phyloP scores from a whole-genome alignment of 2,113 vertebrate species.

The Neofelis nebulosa region DNA sequence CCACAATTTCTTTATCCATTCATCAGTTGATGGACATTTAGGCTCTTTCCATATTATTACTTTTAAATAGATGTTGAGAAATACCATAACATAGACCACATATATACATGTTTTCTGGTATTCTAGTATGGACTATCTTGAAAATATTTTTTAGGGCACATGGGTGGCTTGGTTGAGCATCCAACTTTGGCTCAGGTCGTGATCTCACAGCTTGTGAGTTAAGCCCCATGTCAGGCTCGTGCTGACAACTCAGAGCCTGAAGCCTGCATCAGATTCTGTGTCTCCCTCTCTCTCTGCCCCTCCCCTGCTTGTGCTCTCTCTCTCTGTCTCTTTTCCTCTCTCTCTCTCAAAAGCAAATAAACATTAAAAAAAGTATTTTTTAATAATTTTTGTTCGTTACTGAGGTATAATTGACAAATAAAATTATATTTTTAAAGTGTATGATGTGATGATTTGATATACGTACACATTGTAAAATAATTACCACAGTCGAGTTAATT shows the following conservation, averaged over 20 bases:
- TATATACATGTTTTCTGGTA: neutral
- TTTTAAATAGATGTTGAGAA: slow-evolving; percentile 47
- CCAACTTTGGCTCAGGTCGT: no score
- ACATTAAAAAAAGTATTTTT: neutral
- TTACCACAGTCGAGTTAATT: neutral
- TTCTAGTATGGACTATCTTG: neutral
- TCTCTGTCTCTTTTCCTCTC: no score
- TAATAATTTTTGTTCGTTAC: neutral
- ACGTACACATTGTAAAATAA: neutral
- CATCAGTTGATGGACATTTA: no score
- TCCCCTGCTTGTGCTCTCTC: no score
- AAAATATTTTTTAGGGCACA: neutral
- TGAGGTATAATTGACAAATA: neutral
- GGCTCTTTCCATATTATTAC: neutral
- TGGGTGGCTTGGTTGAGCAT: no score
- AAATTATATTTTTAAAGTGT: neutral
- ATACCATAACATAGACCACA: neutral
- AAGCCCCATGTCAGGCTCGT: no score
- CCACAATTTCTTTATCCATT: no score
- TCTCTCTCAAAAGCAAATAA: no score
- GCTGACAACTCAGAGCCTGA: no score
- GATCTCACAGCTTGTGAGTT: no score
- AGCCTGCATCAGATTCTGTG: no score
- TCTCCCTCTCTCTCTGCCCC: no score
- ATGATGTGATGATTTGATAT: neutral